Base-by-base conservation (phyloP, 2,113 vertebrate species). In the Atherinomorus stipes region DNA sequence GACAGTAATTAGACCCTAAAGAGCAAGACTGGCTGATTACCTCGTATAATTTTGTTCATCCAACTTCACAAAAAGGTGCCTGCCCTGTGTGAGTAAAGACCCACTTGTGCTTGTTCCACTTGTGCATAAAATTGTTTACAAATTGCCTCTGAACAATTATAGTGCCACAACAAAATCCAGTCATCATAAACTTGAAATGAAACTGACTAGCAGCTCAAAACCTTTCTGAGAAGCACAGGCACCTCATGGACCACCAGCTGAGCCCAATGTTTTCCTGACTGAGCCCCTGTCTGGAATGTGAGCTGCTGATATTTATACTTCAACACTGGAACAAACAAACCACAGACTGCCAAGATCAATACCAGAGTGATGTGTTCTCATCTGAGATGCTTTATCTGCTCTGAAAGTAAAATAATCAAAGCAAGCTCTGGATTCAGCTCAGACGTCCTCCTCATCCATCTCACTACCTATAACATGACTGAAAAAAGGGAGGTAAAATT, bases 121-220 rank as follows among this genome's bases (percentile, higher is more conserved):
- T 74, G n/a, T n/a, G 10, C 67, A 67, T 66, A 66, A 78, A 61
- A 45, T 47, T 83, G 78, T 85, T 85, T 80, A 85, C 75, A 82
- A 61, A 67, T 25, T 64, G 23, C 42, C 59, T 57, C 28, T 7
- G 9, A 83, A 45, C 58, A 82, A 64, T 78, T 61, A 66, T 22
- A 44, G 7, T 51, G 63, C 49, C 47, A 61, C 69, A 47, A 44
- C 6, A 59, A 45, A 65, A 18, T 23, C 72, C 42, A 67, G 50
- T 50, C 28, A 23, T 54, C 21, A 66, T 49, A 42, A 82, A 71
- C 65, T 53, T 37, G 65, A 37, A 81, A 64, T 64, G 49, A 10
- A 47, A 21, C 19, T 22, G 18, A 68, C 50, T 64, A 68, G 76
- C 85, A 78, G 66, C 4, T n/a, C 15, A 44, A 42, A 47, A 47